These are phyloP conservation scores for Calyptomena viridis DNA, from an alignment of 2,113 vertebrate species.

Conservation along the genomic window DNA sequence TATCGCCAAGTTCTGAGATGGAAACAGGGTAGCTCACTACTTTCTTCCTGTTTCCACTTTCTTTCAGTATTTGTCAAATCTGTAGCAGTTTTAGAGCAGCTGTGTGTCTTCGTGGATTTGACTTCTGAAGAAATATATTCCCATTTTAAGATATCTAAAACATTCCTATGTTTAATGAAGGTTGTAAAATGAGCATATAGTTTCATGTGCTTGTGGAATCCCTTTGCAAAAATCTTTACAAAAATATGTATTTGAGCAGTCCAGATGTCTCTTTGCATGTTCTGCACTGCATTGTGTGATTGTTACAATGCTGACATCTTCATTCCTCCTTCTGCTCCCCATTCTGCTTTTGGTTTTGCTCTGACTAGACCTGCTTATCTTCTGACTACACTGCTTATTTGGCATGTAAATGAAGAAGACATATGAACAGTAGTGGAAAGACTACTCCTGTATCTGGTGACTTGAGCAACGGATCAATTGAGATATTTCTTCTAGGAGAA, in stretches of 20 bases:
- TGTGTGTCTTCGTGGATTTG: background rate
- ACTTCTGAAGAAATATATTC: background rate
- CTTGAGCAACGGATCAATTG: background rate
- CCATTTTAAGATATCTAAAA: background rate
- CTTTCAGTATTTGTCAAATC: background rate
- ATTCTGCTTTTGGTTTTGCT: background rate
- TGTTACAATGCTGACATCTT: background rate
- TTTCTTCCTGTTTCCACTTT: background rate
- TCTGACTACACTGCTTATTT: background rate
- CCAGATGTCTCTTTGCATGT: background rate
- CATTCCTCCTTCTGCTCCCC: background rate
- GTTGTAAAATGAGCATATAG: background rate
- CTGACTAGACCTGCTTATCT: background rate
- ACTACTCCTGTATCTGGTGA: background rate
- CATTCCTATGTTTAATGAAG: background rate
- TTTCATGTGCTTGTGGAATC: background rate
- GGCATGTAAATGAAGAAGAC: background rate
- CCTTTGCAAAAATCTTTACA: background rate
- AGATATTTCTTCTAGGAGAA: background rate
- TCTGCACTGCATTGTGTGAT: background rate
- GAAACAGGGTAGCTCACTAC: background rate
- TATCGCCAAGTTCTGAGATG: accelerated
- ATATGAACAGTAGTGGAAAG: background rate
- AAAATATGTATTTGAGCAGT: background rate
- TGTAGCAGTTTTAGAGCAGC: background rate